phyloP scores from a whole-genome alignment of 2,113 vertebrate genomes.

The Gila orcuttii region DNA sequence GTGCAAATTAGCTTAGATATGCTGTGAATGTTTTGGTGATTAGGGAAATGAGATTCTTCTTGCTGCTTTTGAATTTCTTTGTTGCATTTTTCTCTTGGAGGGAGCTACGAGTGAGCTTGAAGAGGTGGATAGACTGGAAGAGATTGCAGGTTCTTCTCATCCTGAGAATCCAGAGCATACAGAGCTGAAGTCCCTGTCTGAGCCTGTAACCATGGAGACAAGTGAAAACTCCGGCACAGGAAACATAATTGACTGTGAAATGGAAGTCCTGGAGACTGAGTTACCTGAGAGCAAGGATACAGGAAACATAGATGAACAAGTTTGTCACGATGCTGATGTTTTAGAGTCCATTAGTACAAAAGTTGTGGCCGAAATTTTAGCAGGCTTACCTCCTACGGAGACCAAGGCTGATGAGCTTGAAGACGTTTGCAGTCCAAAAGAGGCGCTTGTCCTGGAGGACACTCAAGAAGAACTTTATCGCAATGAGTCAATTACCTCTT shows the following conservation, averaged over 20 bases:
- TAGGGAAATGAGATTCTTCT: slow-evolving; percentile 2
- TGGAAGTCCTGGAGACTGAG: slow-evolving; percentile 63
- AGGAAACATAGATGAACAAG: slow-evolving; percentile 60
- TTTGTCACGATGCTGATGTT: slow-evolving; percentile 52
- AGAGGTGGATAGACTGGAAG: slow-evolving; percentile 59
- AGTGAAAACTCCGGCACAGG: slow-evolving; percentile 68
- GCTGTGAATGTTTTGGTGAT: slow-evolving; percentile 29
- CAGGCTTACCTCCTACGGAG: slow-evolving; percentile 43
- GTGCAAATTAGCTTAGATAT: slow-evolving; percentile 15
- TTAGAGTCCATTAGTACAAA: slow-evolving; percentile 52
- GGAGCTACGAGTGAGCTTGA: slow-evolving; percentile 61
- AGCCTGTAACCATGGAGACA: slow-evolving; percentile 79
- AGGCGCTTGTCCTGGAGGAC: slow-evolving; percentile 61
- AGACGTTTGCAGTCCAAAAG: slow-evolving; percentile 58
- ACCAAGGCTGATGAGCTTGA: slow-evolving; percentile 45
- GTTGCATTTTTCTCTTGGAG: slow-evolving; percentile 57
- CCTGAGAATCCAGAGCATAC: slow-evolving; percentile 66
- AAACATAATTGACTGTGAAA: slow-evolving; percentile 65
- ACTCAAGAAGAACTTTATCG: slow-evolving; percentile 69
- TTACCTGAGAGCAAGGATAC: slow-evolving; percentile 62
- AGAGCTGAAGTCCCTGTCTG: slow-evolving; percentile 57
- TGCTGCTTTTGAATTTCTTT: slow-evolving; percentile 11
- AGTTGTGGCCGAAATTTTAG: slow-evolving; percentile 37
- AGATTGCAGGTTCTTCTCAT: slow-evolving; percentile 63
- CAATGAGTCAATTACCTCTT: slow-evolving; percentile 73